Conservation (phyloP, 2,888 invertebrate species). For the Gryllus longicercus region DNA sequence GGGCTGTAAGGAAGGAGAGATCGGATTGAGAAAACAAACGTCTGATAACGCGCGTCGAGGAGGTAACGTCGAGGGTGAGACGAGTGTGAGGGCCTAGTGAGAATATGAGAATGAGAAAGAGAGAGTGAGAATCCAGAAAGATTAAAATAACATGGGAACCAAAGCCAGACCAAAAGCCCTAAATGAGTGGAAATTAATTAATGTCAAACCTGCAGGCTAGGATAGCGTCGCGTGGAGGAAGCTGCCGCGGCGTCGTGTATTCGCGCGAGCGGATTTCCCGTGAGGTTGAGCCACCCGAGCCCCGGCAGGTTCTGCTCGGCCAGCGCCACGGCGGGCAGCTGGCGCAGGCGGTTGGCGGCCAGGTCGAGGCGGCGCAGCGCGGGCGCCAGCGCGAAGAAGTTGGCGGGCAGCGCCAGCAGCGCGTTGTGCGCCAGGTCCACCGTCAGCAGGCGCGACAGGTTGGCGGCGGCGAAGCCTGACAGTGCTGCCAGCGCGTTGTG, state of each 20-base stretch:
- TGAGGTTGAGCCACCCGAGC: slow-evolving; percentile 74
- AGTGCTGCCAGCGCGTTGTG: slow-evolving; percentile 46
- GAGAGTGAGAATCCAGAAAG: too few species aligned
- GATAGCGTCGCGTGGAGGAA: slow-evolving; percentile 63
- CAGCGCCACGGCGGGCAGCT: slow-evolving; percentile 73
- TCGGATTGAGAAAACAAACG: too few species aligned
- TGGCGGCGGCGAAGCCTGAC: slow-evolving; percentile 59
- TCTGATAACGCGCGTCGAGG: too few species aligned
- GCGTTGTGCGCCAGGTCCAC: slow-evolving; percentile 75
- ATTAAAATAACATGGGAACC: too few species aligned
- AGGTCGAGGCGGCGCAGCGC: slow-evolving; percentile 71
- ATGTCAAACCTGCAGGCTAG: slow-evolving; percentile 60
- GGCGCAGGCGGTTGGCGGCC: slow-evolving; percentile 72
- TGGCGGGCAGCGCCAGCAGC: slow-evolving; percentile 71
- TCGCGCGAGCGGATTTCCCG: slow-evolving; percentile 73
- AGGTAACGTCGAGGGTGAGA: too few species aligned
- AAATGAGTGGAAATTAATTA: not conserved
- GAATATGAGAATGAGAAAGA: too few species aligned
- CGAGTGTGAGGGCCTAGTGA: too few species aligned
- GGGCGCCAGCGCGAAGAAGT: slow-evolving; percentile 73
- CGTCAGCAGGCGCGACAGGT: slow-evolving; percentile 67
- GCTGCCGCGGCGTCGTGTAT: slow-evolving; percentile 60
- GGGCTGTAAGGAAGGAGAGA: too few species aligned
- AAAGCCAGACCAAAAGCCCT: too few species aligned
- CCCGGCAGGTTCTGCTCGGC: slow-evolving; percentile 70